Evolutionary conservation across 1,140 invertebrate genomes (phyloP), one percentile per base, ranked within the genome.

Genomic region (Camponotus vicinus): DNA sequence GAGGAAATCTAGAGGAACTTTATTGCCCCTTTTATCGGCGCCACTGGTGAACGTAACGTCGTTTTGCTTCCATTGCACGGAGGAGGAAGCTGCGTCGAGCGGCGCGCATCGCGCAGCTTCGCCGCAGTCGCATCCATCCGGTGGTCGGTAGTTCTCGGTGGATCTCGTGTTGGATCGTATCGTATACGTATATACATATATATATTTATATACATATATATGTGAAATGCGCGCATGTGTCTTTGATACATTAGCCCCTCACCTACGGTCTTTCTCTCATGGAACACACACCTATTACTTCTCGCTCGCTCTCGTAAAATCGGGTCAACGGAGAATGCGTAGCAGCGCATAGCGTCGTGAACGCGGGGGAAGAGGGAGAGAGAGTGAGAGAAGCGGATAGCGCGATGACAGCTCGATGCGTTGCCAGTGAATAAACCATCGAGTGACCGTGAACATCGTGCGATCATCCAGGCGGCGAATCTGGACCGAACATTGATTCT

Each of bases 71-170:
- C 45, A 88, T 82, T 78, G 77, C 73, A 66, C 32, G 45, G 18
- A 85, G 59, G 57, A 69, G 34, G 61, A 76, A 64, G 61, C 76
- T 49, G 76, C 57, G 75, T 64, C 57, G 57, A 63, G 27, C 75
- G 37, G 57, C 52, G 52, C 73, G 63, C 59, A 18, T 49, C 45
- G 70, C 52, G 61, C 79, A 76, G 75, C 37, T 45, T 83, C 40
- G 69, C 69, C 76, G 86, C 59, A 76, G 83, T 71, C 55, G 57
- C 55, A 32, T 73, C 52, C 86, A 70, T 61, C 79, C 88, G 76
- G 75, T 86, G 76, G 87, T 90, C 90, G 90, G 89, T 86, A 87
- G 89, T 91, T 61, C 59, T 90, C 89, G 90, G 84, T 64, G 85
- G 57, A 69, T 71, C 76, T 91, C 89, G 90, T 89, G 85, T 57